phyloP scores from a whole-genome alignment of 2,888 invertebrate genomes.

The Antheraea yamamai region DNA sequence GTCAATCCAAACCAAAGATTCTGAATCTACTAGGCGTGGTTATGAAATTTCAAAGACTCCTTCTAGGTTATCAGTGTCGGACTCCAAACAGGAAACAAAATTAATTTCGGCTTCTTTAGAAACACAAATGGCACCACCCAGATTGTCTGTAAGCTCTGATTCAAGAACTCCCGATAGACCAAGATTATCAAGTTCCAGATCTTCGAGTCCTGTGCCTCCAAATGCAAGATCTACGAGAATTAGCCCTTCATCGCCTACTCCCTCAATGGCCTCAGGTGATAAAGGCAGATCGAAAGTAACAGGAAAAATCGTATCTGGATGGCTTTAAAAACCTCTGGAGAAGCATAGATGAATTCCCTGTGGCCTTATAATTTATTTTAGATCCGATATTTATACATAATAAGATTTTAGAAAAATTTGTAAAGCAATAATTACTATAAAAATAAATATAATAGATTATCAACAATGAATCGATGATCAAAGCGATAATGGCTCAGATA shows the following conservation, averaged over 20 bases:
- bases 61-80: neutral
- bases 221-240: slow-evolving; percentile 57
- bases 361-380: slow-evolving; percentile 7
- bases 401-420: neutral
- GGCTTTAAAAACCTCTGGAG: slow-evolving; percentile 78
- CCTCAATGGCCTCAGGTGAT: slow-evolving; percentile 62
- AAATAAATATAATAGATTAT: neutral
- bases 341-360: neutral
- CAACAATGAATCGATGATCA: too few species aligned
- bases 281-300: slow-evolving; percentile 88
- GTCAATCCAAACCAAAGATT: slow-evolving; percentile 8
- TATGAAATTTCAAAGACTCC: neutral
- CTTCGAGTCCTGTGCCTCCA: slow-evolving; percentile 27
- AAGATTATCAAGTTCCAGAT: slow-evolving; percentile 23
- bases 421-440: slow-evolving; percentile 10
- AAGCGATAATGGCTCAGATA: too few species aligned
- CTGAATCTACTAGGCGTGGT: neutral
- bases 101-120: slow-evolving; percentile 22
- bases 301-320: slow-evolving; percentile 87
- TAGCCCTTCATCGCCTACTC: slow-evolving; percentile 63
- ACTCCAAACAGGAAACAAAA: slow-evolving; percentile 16
- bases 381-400: neutral
- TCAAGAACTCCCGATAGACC: slow-evolving; percentile 27
- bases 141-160: slow-evolving; percentile 41
- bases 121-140: slow-evolving; percentile 39